Evolutionary conservation across 2,113 vertebrate species (phyloP).

Genomic region (Alectura lathami): DNA sequence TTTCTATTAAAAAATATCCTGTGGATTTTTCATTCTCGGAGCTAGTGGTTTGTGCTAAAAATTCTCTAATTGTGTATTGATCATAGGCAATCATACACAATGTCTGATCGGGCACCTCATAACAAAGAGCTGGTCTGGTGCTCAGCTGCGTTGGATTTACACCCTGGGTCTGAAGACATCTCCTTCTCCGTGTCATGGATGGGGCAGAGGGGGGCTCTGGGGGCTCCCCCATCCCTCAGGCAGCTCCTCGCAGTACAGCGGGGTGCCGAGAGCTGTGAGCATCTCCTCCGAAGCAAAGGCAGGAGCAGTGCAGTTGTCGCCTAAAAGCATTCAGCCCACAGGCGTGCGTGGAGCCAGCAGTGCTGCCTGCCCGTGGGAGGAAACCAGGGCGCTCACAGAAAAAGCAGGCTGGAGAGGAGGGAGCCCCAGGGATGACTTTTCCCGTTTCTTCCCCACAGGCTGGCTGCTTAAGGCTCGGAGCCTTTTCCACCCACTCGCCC

Average conservation of each 20-base stretch:
- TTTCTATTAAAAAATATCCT: neutral
- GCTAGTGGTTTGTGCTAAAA: neutral
- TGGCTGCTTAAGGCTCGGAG: neutral
- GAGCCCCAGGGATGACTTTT: neutral
- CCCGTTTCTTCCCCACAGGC: neutral
- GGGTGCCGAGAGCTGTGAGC: neutral
- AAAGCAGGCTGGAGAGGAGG: neutral
- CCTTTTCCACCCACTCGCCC: neutral
- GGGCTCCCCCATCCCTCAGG: neutral
- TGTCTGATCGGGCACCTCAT: neutral
- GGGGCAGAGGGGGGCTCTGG: neutral
- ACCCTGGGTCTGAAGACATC: neutral
- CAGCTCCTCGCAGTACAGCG: neutral
- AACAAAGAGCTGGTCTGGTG: accelerated
- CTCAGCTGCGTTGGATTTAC: neutral
- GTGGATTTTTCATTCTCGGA: neutral
- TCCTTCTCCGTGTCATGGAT: neutral
- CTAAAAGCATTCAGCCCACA: neutral
- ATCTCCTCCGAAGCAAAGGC: neutral
- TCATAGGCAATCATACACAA: too few species aligned
- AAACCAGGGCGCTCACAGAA: neutral
- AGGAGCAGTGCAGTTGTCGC: neutral
- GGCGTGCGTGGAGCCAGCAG: neutral
- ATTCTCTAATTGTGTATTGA: neutral
- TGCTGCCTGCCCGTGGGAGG: neutral